These are phyloP conservation scores for Hippocampus barbouri DNA, from an alignment of 2,113 vertebrate species.

Conservation along the genomic window DNA sequence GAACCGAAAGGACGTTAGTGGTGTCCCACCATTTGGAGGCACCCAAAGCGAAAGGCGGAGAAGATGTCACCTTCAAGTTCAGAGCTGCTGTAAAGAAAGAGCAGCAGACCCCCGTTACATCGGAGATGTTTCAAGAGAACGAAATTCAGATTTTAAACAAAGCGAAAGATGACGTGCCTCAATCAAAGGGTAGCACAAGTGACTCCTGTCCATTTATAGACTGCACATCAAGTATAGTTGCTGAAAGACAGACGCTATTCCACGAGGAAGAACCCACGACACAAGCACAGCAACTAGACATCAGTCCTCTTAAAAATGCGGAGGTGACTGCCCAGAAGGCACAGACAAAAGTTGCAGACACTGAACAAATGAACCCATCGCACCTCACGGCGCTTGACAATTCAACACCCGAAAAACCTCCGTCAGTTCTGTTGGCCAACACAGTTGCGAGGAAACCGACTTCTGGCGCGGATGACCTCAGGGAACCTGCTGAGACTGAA, in stretches of 20 bases:
- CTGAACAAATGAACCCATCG: not conserved
- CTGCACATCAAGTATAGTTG: not conserved
- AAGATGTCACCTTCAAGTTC: not conserved
- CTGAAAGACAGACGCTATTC: not conserved
- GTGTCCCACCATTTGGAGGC: not conserved
- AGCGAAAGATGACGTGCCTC: not conserved
- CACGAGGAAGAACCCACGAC: not conserved
- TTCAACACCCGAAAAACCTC: not conserved
- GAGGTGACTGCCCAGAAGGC: not conserved
- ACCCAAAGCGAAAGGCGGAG: not conserved
- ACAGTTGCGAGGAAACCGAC: not conserved
- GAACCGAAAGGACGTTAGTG: not conserved
- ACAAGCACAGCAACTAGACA: not conserved
- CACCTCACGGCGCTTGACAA: not conserved
- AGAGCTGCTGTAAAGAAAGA: not conserved
- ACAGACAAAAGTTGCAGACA: not conserved
- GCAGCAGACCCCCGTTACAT: no score
- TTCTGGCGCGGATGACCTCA: not conserved
- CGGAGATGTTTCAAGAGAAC: not conserved
- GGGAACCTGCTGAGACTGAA: not conserved
- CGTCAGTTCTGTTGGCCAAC: not conserved
- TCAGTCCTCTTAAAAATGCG: not conserved
- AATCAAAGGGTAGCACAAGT: not conserved
- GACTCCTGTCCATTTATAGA: not conserved
- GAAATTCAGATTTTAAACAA: not conserved